phyloP scores from a whole-genome alignment of 2,113 vertebrate species.

The Taurulus bubalis region DNA sequence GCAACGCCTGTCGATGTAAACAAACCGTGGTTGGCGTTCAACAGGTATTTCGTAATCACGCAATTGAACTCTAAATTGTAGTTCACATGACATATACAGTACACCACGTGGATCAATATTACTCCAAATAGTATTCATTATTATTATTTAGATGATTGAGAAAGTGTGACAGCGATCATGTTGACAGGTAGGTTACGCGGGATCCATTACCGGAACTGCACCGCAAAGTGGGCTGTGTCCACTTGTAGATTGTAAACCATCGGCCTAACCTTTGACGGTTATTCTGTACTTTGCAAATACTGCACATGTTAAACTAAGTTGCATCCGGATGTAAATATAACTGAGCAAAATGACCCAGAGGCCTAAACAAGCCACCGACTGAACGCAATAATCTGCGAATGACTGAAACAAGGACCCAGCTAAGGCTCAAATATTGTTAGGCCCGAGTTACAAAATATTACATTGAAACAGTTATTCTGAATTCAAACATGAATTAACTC shows the following conservation, averaged over 20 bases:
- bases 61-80: not conserved
- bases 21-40: conserved; percentile 21
- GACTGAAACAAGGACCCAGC: conserved; percentile 2
- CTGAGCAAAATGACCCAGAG: not conserved
- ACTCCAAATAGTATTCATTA: not conserved
- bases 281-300: not conserved
- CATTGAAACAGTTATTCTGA: not conserved
- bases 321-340: not conserved
- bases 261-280: rapidly evolving
- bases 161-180: not conserved
- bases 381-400: conserved; percentile 22
- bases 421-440: conserved; percentile 11
- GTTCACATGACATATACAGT: not conserved
- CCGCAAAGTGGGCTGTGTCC: not conserved
- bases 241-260: too few relatives aligned
- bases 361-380: conserved; percentile 40
- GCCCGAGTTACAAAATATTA: not conserved
- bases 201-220: not conserved
- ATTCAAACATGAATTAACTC: not conserved
- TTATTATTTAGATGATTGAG: not conserved
- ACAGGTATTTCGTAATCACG: not conserved
- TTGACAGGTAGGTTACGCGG: conserved; percentile 10
- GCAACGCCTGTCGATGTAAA: conserved; percentile 86
- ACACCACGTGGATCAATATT: not conserved
- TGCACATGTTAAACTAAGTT: not conserved